These are phyloP conservation scores for Drosophila rellima DNA, from an alignment of 2,888 invertebrate genomes.

Conservation along the genomic window DNA sequence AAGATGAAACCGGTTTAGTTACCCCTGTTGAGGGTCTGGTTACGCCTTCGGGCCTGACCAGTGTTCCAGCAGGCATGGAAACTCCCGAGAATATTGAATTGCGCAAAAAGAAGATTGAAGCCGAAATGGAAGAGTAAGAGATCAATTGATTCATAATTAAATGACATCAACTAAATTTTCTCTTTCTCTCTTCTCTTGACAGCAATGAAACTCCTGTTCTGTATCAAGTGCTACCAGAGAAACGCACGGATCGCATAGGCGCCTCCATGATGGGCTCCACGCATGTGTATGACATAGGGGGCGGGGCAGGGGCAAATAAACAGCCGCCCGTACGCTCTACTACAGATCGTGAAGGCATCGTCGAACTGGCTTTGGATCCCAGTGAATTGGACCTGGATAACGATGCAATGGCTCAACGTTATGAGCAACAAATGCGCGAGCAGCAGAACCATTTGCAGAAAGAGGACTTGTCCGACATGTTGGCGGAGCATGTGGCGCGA, in stretches of 20 bases:
- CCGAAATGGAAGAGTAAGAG: slow-evolving; percentile 95
- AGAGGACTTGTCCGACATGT: slow-evolving; percentile 99
- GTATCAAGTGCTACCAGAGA: slow-evolving; percentile 98
- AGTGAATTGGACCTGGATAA: slow-evolving; percentile 98
- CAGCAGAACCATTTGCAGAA: slow-evolving; percentile 94
- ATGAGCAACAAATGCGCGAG: slow-evolving; percentile 98
- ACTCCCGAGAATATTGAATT: slow-evolving; percentile 99
- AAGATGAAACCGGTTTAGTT: slow-evolving; percentile 93
- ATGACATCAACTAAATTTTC: not conserved
- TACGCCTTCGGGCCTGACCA: slow-evolving; percentile 97
- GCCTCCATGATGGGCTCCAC: slow-evolving; percentile 99
- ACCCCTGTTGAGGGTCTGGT: slow-evolving; percentile 97
- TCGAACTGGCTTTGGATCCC: slow-evolving; percentile 98
- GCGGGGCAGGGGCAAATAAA: slow-evolving; percentile 87
- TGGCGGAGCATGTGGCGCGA: slow-evolving; percentile 98
- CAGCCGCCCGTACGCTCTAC: slow-evolving; percentile 85
- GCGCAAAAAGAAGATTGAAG: slow-evolving; percentile 98
- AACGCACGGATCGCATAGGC: slow-evolving; percentile 94
- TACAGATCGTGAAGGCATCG: slow-evolving; percentile 89
- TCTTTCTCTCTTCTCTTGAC: slow-evolving; percentile 34
- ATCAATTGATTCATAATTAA: not conserved
- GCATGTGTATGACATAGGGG: slow-evolving; percentile 98
- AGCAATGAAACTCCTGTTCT: slow-evolving; percentile 97
- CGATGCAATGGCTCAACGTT: slow-evolving; percentile 97
- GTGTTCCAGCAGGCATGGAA: slow-evolving; percentile 97